Percentiles rank a stretch among this genome's conserved stretches.
These are phyloP conservation scores for Illadopsis cleaveri DNA, from an alignment of 2,113 vertebrate genomes.

Conservation along the genomic window DNA sequence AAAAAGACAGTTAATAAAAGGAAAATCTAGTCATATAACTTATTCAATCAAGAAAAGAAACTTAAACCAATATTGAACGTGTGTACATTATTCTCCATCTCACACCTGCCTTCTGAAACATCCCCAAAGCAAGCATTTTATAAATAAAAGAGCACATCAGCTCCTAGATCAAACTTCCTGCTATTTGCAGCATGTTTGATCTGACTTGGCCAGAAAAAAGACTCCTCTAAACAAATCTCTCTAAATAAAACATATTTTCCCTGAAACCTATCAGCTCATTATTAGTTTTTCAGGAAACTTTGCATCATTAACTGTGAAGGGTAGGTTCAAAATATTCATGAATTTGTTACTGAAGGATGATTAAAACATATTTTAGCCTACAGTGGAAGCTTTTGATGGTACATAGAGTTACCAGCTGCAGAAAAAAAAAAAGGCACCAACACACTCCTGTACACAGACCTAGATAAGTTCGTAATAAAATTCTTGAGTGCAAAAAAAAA, in stretches of 20 bases:
- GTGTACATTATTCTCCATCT: not conserved
- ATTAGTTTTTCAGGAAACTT: not conserved
- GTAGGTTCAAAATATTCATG: not conserved
- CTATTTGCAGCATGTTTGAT: not conserved
- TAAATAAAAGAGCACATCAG: not conserved
- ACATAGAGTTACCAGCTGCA: not conserved
- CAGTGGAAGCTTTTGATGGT: not conserved
- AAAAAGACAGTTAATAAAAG: not conserved
- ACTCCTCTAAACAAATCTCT: not conserved
- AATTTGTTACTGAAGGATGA: not conserved
- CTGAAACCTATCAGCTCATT: not conserved
- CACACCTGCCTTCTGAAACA: not conserved
- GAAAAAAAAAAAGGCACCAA: not conserved
- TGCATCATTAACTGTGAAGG: not conserved
- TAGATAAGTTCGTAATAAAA: not conserved
- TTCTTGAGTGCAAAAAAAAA: not conserved
- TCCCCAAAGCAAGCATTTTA: not conserved
- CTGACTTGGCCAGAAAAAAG: not conserved
- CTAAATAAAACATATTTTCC: not conserved
- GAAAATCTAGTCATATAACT: not conserved
- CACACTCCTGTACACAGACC: not conserved
- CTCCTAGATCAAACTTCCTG: not conserved
- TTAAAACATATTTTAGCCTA: not conserved
- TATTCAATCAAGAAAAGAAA: not conserved
- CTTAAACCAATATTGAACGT: not conserved